Evolutionary conservation across 2,888 invertebrate species (phyloP), one percentile per base, ranked within the genome.

Genomic region (Hipparchia sbordonii): DNA sequence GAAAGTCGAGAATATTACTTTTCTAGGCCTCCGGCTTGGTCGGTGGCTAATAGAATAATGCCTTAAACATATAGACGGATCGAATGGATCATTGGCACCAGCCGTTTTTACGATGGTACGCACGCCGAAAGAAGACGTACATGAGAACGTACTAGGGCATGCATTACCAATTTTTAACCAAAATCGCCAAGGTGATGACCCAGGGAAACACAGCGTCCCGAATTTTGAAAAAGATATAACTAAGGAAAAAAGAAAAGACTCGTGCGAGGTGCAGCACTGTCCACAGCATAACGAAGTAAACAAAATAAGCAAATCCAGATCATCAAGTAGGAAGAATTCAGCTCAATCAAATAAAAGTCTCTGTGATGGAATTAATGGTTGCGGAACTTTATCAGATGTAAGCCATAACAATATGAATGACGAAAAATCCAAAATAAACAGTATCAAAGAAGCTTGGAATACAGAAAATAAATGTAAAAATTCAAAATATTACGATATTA

Each of bases 1-100:
- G n/a, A n/a, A n/a, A n/a, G n/a, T n/a, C n/a, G n/a, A n/a, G n/a
- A n/a, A n/a, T n/a, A n/a, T n/a, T n/a, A n/a, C n/a, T n/a, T n/a
- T n/a, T n/a, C n/a, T n/a, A n/a, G n/a, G n/a, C n/a, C n/a, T n/a
- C n/a, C n/a, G n/a, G n/a, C n/a, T n/a, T n/a, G n/a, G n/a, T n/a
- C n/a, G n/a, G n/a, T n/a, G n/a, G n/a, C n/a, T n/a, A n/a, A n/a
- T n/a, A n/a, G n/a, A n/a, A n/a, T n/a, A n/a, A n/a, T n/a, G n/a
- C n/a, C n/a, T n/a, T n/a, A 94, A 95, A 13, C 97, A 97, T 81
- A 96, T 97, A 71, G 97, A 97, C 80, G 97, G 97, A 6, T 96
- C 97, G 0, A 96, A 97, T 79, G 96, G 96, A 4, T 96, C 96
- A 0, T 94, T 94, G 70, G 97, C 95, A 69, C 97, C 97, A 1